Base-by-base conservation (phyloP, 2,113 vertebrate genomes). In the Hepsetus odoe region DNA sequence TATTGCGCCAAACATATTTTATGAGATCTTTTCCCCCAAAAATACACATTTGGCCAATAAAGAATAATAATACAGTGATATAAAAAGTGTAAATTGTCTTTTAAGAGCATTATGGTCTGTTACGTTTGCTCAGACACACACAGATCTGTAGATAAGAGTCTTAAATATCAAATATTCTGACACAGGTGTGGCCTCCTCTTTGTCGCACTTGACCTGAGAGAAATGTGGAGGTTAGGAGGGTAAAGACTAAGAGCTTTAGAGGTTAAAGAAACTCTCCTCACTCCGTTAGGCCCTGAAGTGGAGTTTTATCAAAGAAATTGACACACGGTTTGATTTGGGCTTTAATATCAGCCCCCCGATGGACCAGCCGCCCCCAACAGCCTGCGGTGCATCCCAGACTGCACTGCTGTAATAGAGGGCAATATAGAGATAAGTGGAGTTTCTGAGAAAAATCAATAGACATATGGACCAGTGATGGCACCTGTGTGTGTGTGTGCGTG, bases 371-470 rank as follows among this genome's bases (percentile, higher is more conserved):
- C 77, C 74, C 71, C 85, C 59, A n/a, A n/a, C 33, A 85, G 80
- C 91, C 89, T 86, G 72, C 84, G 86, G 86, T 69, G 81, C 64
- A 70, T 76, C 83, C 83, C 83, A 83, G 80, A 77, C 87, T 86
- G 84, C 80, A 87, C 84, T 89, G 83, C 86, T 87, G 72, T 92
- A 91, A 91, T 91, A 84, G 90, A 91, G 88, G 81, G 86, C 90
- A 90, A 90, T 91, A 91, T 90, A 91, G 84, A 89, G 88, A 87
- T 90, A 91, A 93, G 86, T 90, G 88, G 87, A 88, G 76, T 84
- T 82, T 87, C 84, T 88, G 79, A 72, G 75, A 86, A 91, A n/a
- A 94, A 94, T 94, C 93, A 93, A 93, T 93, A 94, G 92, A 87
- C 80, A 87, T 89, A 89, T 90, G 88, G 80, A 86, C 83, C 85